A percentile compares a stretch with the other conserved stretches of the same genome.
Evolutionary conservation across 2,888 invertebrate species (phyloP).

Genomic region (Leistus spinibarbis): DNA sequence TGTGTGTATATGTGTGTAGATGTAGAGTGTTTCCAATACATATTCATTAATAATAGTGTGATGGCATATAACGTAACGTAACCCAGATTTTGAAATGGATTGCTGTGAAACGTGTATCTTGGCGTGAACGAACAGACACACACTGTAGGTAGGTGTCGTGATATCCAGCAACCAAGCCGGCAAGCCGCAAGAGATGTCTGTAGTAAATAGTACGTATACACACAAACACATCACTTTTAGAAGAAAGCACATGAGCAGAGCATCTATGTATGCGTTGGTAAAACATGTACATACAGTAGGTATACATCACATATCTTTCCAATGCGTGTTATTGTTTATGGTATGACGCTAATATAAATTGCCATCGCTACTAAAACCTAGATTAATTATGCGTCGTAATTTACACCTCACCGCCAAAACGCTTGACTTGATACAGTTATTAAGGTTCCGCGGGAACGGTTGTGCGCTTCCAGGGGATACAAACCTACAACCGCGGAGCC

Average conservation of each 20-base stretch:
- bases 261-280: no score
- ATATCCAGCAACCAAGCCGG: not conserved
- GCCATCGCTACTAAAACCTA: conserved; percentile 38
- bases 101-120: conserved; percentile 35
- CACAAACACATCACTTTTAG: no score
- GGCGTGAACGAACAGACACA: not conserved
- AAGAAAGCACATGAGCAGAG: no score
- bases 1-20: not conserved
- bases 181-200: no score
- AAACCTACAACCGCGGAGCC: not conserved
- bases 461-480: no score
- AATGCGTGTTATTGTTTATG: conserved; percentile 2
- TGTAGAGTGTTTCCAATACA: not conserved
- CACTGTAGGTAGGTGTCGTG: not conserved
- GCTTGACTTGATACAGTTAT: conserved; percentile 10
- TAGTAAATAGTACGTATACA: no score
- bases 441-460: not conserved
- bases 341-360: conserved; percentile 33
- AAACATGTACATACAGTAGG: no score
- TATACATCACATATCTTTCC: no score
- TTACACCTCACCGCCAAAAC: conserved; percentile 31
- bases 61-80: conserved; percentile 24
- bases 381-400: conserved; percentile 40
- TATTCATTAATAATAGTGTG: conserved; percentile 28
- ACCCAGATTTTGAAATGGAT: conserved; percentile 38